These are phyloP conservation scores for Calosoma granatense DNA, from an alignment of 1,140 invertebrate genomes.

Conservation along the genomic window DNA sequence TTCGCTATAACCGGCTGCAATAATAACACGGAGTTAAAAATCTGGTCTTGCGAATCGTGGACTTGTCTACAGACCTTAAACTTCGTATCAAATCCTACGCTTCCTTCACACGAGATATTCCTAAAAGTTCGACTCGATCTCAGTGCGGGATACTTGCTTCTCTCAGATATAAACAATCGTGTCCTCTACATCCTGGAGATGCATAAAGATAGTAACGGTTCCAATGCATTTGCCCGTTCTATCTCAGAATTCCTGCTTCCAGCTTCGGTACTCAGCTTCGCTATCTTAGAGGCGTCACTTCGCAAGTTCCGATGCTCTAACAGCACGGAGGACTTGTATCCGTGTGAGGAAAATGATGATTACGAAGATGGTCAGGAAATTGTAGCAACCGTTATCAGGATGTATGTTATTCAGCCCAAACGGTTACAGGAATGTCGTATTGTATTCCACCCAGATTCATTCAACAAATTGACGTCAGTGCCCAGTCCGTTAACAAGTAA, in stretches of 20 bases:
- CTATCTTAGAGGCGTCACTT: constrained; percentile 65
- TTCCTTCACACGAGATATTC: constrained; percentile 30
- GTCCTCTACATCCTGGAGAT: constrained; percentile 71
- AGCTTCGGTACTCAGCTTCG: constrained; percentile 75
- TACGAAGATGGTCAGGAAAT: constrained; percentile 31
- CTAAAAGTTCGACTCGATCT: constrained; percentile 72
- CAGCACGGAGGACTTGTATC: constrained; percentile 32
- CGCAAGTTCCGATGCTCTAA: constrained; percentile 34
- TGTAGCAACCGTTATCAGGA: constrained; percentile 48
- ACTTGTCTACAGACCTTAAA: constrained; percentile 79
- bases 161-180: constrained; percentile 72
- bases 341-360: constrained; percentile 23
- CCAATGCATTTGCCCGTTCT: constrained; percentile 48
- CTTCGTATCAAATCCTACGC: constrained; percentile 43
- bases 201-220: constrained; percentile 41
- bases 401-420: constrained; percentile 82
- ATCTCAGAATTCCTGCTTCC: constrained; percentile 75
- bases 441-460: constrained; percentile 50
- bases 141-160: constrained; percentile 68
- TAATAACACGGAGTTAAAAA: constrained; percentile 81
- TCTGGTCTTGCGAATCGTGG: constrained; percentile 93
- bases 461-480: neutral
- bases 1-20: constrained; percentile 84
- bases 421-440: constrained; percentile 79
- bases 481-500: neutral